Conservation (phyloP, 1,140 invertebrate genomes). For the Triops cancriformis region DNA sequence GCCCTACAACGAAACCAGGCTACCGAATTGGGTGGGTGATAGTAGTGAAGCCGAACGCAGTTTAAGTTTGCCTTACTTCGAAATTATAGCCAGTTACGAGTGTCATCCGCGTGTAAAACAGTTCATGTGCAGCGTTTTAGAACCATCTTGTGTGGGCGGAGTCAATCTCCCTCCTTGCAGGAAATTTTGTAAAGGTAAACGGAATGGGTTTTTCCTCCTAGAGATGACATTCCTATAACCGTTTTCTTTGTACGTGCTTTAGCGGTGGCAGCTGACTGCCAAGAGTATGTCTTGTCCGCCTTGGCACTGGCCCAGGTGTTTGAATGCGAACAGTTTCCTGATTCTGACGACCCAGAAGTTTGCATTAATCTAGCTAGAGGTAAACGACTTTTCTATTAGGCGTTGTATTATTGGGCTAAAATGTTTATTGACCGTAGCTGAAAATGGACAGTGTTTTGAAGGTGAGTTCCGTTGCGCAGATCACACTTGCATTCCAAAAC, state of each 20-base stretch:
- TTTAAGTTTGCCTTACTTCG: slow-evolving; percentile 44
- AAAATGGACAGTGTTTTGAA: slow-evolving; percentile 30
- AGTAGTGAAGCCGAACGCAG: slow-evolving; percentile 38
- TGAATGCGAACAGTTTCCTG: slow-evolving; percentile 51
- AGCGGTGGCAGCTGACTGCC: slow-evolving; percentile 52
- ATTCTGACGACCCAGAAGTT: slow-evolving; percentile 39
- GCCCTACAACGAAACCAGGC: slow-evolving; percentile 52
- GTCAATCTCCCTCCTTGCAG: slow-evolving; percentile 53
- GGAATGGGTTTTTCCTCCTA: slow-evolving; percentile 19
- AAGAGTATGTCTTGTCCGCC: slow-evolving; percentile 47
- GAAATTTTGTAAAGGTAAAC: slow-evolving; percentile 53
- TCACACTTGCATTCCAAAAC: slow-evolving; percentile 50
- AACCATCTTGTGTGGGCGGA: slow-evolving; percentile 53
- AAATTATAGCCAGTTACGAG: slow-evolving; percentile 48
- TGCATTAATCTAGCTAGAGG: slow-evolving; percentile 41
- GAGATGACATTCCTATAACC: background rate
- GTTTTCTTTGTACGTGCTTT: slow-evolving; percentile 29
- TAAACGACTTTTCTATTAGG: slow-evolving; percentile 31
- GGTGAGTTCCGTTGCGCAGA: slow-evolving; percentile 55
- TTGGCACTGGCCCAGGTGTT: slow-evolving; percentile 48
- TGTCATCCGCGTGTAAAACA: slow-evolving; percentile 52
- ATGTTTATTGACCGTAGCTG: slow-evolving; percentile 25
- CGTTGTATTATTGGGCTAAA: slow-evolving; percentile 28
- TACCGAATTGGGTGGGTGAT: slow-evolving; percentile 38
- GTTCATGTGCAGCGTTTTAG: slow-evolving; percentile 53